A percentile compares a stretch with the other conserved stretches of the same genome.
Evolutionary conservation across 1,140 invertebrate genomes (phyloP).

Genomic region (Drosophila teissieri): DNA sequence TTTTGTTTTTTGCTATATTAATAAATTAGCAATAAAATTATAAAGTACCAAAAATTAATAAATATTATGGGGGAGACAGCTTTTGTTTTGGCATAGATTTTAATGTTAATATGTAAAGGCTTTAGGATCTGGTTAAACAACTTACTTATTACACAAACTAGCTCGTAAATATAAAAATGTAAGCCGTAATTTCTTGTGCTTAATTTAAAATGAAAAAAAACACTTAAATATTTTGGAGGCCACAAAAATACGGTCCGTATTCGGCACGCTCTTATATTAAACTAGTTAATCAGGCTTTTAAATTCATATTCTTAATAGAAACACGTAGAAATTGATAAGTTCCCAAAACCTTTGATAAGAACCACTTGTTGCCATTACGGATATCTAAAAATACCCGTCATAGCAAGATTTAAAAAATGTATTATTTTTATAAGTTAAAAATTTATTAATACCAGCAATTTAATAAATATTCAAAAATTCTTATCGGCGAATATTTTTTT

Average conservation of each 20-base stretch:
- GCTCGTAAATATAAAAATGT: not conserved
- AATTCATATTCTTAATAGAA: not conserved
- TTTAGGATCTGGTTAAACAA: no score
- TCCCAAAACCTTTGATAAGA: not conserved
- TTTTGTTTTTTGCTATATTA: no score
- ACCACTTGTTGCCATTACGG: not conserved
- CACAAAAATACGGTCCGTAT: not conserved
- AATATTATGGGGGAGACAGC: no score
- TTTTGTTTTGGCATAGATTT: no score
- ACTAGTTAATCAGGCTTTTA: constrained; percentile 3
- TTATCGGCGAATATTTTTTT: not conserved
- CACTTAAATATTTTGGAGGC: not conserved
- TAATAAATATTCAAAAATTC: not conserved
- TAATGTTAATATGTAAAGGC: no score
- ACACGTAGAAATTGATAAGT: not conserved
- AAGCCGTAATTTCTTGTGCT: no score
- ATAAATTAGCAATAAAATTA: no score
- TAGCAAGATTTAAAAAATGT: not conserved
- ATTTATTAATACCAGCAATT: not conserved
- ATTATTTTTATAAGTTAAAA: no score
- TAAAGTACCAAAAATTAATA: no score
- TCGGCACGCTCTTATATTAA: not conserved
- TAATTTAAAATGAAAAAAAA: no score
- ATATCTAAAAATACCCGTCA: not conserved
- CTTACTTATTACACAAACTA: not conserved